These are phyloP conservation scores for Andrena flavipes DNA, from an alignment of 2,888 invertebrate species.

Conservation along the genomic window DNA sequence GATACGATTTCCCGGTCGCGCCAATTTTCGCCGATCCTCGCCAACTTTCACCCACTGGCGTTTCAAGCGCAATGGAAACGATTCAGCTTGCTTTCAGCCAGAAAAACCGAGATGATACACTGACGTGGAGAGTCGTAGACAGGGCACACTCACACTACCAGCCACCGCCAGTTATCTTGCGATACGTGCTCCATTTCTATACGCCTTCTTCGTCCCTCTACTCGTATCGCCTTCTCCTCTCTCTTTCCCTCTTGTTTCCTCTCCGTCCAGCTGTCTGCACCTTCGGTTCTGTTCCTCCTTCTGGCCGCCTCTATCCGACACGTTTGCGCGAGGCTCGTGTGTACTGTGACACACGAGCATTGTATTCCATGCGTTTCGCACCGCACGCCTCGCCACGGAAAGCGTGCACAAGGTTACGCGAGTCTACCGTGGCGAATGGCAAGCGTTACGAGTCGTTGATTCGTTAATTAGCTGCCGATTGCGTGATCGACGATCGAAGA, in stretches of 20 bases:
- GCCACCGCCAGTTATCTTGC: constrained; percentile 8
- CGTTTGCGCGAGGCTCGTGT: constrained; percentile 57
- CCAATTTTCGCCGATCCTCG: no score
- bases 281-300: constrained; percentile 7
- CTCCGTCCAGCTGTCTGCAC: constrained; percentile 1
- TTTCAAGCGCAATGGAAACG: no score
- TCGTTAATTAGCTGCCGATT: constrained; percentile 72
- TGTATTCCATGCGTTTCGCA: constrained; percentile 26
- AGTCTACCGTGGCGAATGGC: constrained; percentile 38
- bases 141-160: constrained; percentile 8
- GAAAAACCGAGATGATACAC: neutral
- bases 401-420: neutral
- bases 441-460: constrained; percentile 72
- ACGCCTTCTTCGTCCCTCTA: neutral
- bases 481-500: constrained; percentile 34
- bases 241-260: neutral
- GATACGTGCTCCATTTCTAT: neutral
- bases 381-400: neutral
- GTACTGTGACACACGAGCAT: constrained; percentile 46
- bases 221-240: neutral
- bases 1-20: no score
- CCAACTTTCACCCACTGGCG: no score
- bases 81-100: no score
- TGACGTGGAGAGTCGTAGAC: constrained; percentile 1
- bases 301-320: constrained; percentile 16